phyloP scores from a whole-genome alignment of 2,113 vertebrate species.

The Ranitomeya variabilis region DNA sequence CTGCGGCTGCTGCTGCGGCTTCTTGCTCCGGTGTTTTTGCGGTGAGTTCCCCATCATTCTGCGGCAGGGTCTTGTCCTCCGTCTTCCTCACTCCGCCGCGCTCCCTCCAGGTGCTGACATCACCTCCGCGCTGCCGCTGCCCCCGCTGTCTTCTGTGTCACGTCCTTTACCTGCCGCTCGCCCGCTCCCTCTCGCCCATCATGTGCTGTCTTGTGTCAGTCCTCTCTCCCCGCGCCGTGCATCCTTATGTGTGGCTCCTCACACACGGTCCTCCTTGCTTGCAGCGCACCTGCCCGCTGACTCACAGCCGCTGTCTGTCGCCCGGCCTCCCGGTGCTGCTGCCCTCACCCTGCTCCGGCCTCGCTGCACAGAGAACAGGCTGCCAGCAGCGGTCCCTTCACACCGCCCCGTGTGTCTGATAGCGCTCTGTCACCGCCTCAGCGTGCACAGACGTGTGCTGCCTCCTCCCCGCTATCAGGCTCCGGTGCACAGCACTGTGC shows the following conservation, averaged over 20 bases:
- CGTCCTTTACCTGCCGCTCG: not conserved
- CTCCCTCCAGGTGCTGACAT: constrained; percentile 57
- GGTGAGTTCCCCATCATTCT: constrained; percentile 59
- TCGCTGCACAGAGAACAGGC: constrained; percentile 29
- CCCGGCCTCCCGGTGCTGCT: not conserved
- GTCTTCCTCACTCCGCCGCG: constrained; percentile 24
- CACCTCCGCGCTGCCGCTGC: constrained; percentile 52
- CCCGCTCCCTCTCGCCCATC: constrained; percentile 32
- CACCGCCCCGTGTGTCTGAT: constrained; percentile 41
- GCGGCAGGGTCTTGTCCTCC: constrained; percentile 54
- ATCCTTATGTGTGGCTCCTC: not conserved
- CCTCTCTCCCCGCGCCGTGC: not conserved
- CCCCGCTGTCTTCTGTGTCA: not conserved
- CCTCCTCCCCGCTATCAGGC: too few relatives aligned
- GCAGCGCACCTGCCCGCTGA: not conserved
- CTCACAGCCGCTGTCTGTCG: not conserved
- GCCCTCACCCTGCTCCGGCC: not conserved
- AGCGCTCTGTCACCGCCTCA: constrained; percentile 12
- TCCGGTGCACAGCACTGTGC: too few relatives aligned
- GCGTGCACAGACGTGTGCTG: too few relatives aligned
- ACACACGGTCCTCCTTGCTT: not conserved
- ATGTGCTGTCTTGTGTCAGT: not conserved
- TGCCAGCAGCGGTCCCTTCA: constrained; percentile 37
- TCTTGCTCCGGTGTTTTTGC: constrained; percentile 57
- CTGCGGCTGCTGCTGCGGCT: constrained; percentile 11